A percentile compares a stretch with the other conserved stretches of the same genome.
These are phyloP conservation scores for Chaenodraco wilsoni DNA, from an alignment of 2,797 vertebrate species.

Conservation along the genomic window DNA sequence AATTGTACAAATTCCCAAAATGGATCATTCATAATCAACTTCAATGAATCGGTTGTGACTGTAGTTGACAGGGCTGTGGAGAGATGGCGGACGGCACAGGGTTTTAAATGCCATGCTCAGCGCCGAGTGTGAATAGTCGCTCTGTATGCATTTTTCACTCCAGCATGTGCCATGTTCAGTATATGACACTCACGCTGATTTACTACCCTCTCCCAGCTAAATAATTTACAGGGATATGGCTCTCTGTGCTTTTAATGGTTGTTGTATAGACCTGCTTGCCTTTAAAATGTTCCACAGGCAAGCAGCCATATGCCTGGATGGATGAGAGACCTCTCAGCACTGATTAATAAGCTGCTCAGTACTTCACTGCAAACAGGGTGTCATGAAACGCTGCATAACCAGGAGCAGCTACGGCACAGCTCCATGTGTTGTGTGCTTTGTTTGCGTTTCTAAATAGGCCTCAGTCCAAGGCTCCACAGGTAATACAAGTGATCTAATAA, in stretches of 20 bases:
- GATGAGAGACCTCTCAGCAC: constrained; percentile 73
- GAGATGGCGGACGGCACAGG: constrained; percentile 70
- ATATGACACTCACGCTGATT: constrained; percentile 82
- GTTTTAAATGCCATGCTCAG: constrained; percentile 78
- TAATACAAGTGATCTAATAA: constrained; percentile 53
- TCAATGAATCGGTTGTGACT: constrained; percentile 79
- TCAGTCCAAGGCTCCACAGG: constrained; percentile 54
- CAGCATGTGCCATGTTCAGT: constrained; percentile 78
- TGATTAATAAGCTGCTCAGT: constrained; percentile 79
- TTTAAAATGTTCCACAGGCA: constrained; percentile 80
- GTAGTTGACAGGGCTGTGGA: constrained; percentile 73
- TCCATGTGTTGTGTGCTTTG: constrained; percentile 45
- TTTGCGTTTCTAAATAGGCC: constrained; percentile 44
- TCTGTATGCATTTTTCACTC: constrained; percentile 79
- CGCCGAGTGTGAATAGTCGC: constrained; percentile 69
- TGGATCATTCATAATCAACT: constrained; percentile 80
- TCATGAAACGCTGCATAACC: constrained; percentile 68
- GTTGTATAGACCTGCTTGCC: constrained; percentile 78
- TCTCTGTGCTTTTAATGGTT: constrained; percentile 79
- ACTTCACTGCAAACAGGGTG: constrained; percentile 71
- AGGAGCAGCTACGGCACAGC: constrained; percentile 52
- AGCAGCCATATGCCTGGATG: constrained; percentile 71
- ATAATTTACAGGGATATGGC: constrained; percentile 81
- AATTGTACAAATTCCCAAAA: constrained; percentile 68
- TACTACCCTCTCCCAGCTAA: constrained; percentile 76